Percentiles rank a stretch among this genome's conserved stretches.
Conservation (phyloP, 2,888 invertebrate genomes). For the Brassicogethes aeneus region DNA sequence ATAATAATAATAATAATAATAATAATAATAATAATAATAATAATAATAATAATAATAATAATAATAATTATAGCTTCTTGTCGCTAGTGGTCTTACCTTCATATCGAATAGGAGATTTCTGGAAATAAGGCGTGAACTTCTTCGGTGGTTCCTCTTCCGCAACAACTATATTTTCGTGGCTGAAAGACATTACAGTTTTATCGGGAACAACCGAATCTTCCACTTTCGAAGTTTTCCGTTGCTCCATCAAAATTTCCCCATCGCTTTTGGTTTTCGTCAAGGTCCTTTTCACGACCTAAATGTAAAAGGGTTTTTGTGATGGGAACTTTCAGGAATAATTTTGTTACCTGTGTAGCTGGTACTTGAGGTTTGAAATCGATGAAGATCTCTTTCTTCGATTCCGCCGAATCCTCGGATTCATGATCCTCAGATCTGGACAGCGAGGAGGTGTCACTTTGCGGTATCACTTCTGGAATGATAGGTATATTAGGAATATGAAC, state of each 20-base stretch:
- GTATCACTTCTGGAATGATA: constrained; percentile 30
- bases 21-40: too few relatives aligned
- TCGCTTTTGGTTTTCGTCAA: constrained; percentile 73
- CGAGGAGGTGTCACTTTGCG: constrained; percentile 33
- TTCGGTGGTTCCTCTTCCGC: constrained; percentile 25
- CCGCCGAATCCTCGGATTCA: constrained; percentile 36
- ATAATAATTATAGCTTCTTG: too few relatives aligned
- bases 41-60: too few relatives aligned
- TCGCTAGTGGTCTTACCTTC: constrained; percentile 14
- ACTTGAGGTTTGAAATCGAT: constrained; percentile 78
- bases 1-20: too few relatives aligned
- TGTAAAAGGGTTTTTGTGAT: background rate
- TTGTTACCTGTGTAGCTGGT: constrained; percentile 32
- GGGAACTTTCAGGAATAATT: too few relatives aligned
- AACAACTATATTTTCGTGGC: constrained; percentile 50
- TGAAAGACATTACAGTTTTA: constrained; percentile 47
- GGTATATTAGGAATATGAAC: constrained; percentile 19
- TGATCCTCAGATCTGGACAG: constrained; percentile 30
- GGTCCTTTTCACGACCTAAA: constrained; percentile 33
- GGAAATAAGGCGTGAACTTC: constrained; percentile 39
- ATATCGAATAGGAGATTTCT: constrained; percentile 39
- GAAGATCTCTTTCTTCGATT: constrained; percentile 59
- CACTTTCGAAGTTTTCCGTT: constrained; percentile 43
- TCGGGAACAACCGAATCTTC: constrained; percentile 42
- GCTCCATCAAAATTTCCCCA: constrained; percentile 63